Evolutionary conservation across 2,797 vertebrate genomes (phyloP), one percentile per base, ranked within the genome.

Genomic region (Catostomus latipinnis): DNA sequence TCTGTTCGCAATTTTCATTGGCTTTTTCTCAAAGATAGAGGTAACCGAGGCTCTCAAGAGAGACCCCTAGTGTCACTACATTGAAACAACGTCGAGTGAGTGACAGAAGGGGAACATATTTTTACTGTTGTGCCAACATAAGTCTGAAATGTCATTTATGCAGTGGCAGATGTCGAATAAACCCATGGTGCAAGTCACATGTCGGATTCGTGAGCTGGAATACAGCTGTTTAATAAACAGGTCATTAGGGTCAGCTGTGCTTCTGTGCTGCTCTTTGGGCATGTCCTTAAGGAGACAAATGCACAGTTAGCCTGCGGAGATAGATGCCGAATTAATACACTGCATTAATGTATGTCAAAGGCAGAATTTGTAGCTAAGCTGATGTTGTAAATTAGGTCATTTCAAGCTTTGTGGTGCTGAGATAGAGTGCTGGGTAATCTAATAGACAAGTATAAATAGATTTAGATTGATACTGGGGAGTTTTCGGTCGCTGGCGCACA

Each of bases 371-470:
- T 76, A 85, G 85, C 80, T 72, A 52, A 81, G 69, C 87, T 81
- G 77, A 81, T 58, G 63, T 54, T 76, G 77, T 76, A 69, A 82
- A 74, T 83, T 66, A 80, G 78, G 73, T 76, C 58, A 77, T 78
- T 78, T 83, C 77, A 78, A 79, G 84, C 65, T 83, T 67, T 57
- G 62, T 68, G 73, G 53, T 73, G 65, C 49, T 14, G 80, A 62
- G 65, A 75, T 53, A 11, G 56, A 62, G 69, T 63, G 75, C 50
- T 63, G 71, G 74, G 57, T 82, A 84, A 89, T 81, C 79, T 77
- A 83, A 91, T 89, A 62, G 85, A 89, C 81, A 71, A 2, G 61
- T 22, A 74, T 86, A 83, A 90, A 82, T 89, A 85, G 86, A 89
- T 92, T 91, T 82, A 76, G 76, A 87, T 86, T 82, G 82, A 61